Conservation (phyloP, 2,888 invertebrate species). For the Brachynemurus nebulosus region DNA sequence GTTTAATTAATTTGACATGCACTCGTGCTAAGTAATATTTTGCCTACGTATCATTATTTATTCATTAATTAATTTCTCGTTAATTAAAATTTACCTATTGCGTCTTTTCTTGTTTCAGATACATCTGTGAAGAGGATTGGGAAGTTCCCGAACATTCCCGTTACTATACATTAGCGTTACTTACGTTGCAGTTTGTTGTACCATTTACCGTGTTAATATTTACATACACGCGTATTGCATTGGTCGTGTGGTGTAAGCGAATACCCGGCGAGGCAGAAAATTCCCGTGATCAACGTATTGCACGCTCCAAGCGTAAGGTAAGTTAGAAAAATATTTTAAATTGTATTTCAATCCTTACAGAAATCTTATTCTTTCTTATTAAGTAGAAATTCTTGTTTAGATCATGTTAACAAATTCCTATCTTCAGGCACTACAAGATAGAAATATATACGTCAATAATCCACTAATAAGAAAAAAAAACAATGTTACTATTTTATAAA, state of each 20-base stretch:
- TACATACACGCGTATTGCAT: constrained; percentile 75
- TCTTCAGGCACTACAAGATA: no score
- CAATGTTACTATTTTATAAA: no score
- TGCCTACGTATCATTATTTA: neutral
- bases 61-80: constrained; percentile 18
- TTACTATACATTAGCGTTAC: constrained; percentile 62
- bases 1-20: no score
- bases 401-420: no score
- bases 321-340: constrained; percentile 18
- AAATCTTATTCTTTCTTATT: no score
- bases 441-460: no score
- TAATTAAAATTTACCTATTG: neutral
- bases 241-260: constrained; percentile 75
- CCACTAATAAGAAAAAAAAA: no score
- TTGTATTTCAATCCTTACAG: no score
- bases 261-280: constrained; percentile 82
- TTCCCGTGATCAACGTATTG: constrained; percentile 66
- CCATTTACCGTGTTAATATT: constrained; percentile 68
- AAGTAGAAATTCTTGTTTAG: no score
- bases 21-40: neutral
- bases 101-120: constrained; percentile 34
- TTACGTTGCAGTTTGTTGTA: constrained; percentile 71
- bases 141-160: constrained; percentile 43
- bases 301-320: constrained; percentile 79
- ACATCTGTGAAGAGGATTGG: constrained; percentile 62